A percentile compares a stretch with the other conserved stretches of the same genome.
phyloP scores from a whole-genome alignment of 2,113 vertebrate species.

The Hipposideros armiger region DNA sequence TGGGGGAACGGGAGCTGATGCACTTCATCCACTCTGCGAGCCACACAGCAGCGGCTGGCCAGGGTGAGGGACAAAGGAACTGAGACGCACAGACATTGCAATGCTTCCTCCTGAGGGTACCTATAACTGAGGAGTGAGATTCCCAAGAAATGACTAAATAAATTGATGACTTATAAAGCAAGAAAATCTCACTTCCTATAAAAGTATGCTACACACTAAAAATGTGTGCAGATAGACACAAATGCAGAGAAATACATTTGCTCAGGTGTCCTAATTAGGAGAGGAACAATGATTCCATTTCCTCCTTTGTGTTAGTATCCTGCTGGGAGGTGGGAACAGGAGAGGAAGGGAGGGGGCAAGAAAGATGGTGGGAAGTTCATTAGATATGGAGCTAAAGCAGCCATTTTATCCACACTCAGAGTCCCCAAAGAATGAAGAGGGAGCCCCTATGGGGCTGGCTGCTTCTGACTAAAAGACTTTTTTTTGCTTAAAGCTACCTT shows the following conservation, averaged over 20 bases:
- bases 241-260: not conserved
- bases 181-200: slow-evolving; percentile 5
- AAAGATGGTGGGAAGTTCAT: not conserved
- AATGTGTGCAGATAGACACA: not conserved
- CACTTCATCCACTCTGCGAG: not conserved
- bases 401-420: not conserved
- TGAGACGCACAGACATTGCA: not conserved
- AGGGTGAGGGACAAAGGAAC: not conserved
- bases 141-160: not conserved
- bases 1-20: too few species aligned
- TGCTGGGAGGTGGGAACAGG: not conserved
- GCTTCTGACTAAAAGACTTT: not conserved
- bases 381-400: not conserved
- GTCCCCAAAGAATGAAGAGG: not conserved
- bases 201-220: slow-evolving; percentile 5
- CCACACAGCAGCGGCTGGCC: not conserved
- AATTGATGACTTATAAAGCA: not conserved
- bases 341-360: not conserved
- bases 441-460: too few species aligned
- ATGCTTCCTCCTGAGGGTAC: not conserved
- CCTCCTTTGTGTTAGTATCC: not conserved
- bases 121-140: not conserved
- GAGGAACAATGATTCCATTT: not conserved
- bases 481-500: not conserved
- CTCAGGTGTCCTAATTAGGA: not conserved